Base-by-base conservation (phyloP, 1,140 invertebrate genomes). In the Procambarus clarkii region DNA sequence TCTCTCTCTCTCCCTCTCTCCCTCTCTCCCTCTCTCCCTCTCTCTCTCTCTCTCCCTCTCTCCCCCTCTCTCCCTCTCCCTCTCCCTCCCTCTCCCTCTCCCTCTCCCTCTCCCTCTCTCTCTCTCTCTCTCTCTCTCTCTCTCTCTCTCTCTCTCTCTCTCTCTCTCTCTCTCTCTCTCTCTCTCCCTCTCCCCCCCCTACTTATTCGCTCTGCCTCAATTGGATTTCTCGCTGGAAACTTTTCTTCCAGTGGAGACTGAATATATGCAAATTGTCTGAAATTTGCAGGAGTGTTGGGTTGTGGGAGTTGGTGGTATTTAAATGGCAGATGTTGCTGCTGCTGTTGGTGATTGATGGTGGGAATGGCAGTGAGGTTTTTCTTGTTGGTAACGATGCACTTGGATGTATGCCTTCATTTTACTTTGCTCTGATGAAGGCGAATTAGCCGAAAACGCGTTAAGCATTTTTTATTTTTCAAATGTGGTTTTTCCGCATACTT, bases 91-190 rank as follows among this genome's bases (percentile, higher is more conserved):
- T 77, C 76, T 15, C 9, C 34, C 76, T 15, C 76, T 77, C 9
- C 34, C 76, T 77, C 76, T 77, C 76, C 3, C 76, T 77, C 50
- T 81, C 79, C 18, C 50, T 34, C 7, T 58, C 50, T 34, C 79
- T 60, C 50, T 81, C 79, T 24, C 21, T 80, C 79, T 60, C 79
- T 81, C 15, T 81, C 79, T 58, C 79, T 24, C 79, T 60, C 79
- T 24, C 3, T 71, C 69, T 24, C 69, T 24, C 21, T 71, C 77
- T 2, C 69, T 71, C 21, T 24, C 3, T 71, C 69, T 24, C 69
- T 24, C 69, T 24, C 21, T 80, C 46, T 50, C 46, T 80, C 45
- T 80, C 78, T 80, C 78, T 80, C 78, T 34, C 80, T 60, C 50
- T 80, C 78, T 50, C 78, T n/a, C 18, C n/a, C 50, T 8, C 45